Evolutionary conservation across 2,888 invertebrate species (phyloP).

Genomic region (Eucera pruinosa): DNA sequence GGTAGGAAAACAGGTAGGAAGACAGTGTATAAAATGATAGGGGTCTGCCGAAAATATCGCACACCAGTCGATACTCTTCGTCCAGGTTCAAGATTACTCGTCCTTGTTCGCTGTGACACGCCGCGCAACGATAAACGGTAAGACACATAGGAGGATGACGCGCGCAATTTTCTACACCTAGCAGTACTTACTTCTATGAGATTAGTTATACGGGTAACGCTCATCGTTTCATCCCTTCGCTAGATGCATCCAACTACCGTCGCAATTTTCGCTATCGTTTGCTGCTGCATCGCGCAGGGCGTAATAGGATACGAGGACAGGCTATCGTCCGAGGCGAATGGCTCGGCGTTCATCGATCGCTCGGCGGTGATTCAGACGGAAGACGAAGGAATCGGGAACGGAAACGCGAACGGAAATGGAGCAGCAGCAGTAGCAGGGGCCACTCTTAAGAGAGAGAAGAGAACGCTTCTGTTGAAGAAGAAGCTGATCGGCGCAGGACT

Average conservation of each 20-base stretch:
- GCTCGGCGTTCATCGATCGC: background rate
- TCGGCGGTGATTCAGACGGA: too few relatives aligned
- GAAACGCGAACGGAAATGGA: too few relatives aligned
- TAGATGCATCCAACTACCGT: slow-evolving; percentile 73
- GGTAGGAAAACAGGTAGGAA: slow-evolving; percentile 47
- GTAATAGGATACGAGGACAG: slow-evolving; percentile 59
- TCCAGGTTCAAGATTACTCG: slow-evolving; percentile 1
- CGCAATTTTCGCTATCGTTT: slow-evolving; percentile 53
- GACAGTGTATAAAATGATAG: slow-evolving; percentile 79
- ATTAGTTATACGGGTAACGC: too few relatives aligned
- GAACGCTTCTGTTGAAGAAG: slow-evolving; percentile 81
- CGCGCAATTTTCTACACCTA: too few relatives aligned
- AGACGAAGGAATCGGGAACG: too few relatives aligned
- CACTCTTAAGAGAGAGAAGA: slow-evolving; percentile 73
- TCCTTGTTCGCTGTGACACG: too few relatives aligned
- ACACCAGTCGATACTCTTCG: slow-evolving; percentile 3
- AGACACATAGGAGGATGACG: background rate
- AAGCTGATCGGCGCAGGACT: slow-evolving; percentile 81
- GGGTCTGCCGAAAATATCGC: slow-evolving; percentile 26
- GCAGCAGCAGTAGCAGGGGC: too few relatives aligned
- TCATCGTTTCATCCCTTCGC: background rate
- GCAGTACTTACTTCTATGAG: too few relatives aligned
- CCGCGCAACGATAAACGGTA: slow-evolving; percentile 16
- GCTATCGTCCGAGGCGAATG: slow-evolving; percentile 23
- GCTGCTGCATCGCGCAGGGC: slow-evolving; percentile 66